Conservation (phyloP, 2,888 invertebrate genomes). For the Alsophila aescularia region DNA sequence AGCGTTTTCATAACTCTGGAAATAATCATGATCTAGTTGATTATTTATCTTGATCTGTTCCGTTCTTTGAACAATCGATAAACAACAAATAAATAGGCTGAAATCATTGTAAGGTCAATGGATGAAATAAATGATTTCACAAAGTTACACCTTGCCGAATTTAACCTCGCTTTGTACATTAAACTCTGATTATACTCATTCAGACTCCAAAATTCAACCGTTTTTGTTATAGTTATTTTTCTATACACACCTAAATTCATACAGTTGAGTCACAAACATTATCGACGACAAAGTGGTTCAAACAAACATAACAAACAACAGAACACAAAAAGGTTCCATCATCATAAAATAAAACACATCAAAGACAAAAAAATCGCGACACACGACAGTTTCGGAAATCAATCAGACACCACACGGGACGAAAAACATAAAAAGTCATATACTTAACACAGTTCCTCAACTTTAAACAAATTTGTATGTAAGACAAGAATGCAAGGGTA, state of each 20-base stretch:
- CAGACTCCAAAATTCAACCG: not conserved
- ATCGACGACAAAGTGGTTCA: constrained; percentile 6
- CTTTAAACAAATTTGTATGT: not conserved
- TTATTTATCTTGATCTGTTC: too few species aligned
- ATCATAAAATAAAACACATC: constrained; percentile 21
- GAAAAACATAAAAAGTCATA: constrained; percentile 18
- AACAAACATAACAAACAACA: constrained; percentile 16
- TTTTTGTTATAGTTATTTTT: not conserved
- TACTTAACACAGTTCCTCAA: constrained; percentile 8
- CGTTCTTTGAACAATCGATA: too few species aligned
- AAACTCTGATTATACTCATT: not conserved
- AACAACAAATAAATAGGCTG: too few species aligned
- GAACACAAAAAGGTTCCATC: constrained; percentile 21
- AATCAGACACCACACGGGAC: constrained; percentile 25
- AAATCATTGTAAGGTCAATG: too few species aligned
- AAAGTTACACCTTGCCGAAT: too few species aligned
- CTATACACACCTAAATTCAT: not conserved
- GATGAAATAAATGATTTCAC: too few species aligned
- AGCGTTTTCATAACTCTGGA: too few species aligned
- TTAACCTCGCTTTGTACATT: too few species aligned
- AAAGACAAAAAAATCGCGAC: constrained; percentile 22
- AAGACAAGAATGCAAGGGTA: too few species aligned
- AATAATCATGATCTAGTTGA: too few species aligned
- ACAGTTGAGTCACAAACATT: constrained; percentile 1
- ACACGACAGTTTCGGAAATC: constrained; percentile 21